These are phyloP conservation scores for Drosophila ironensis DNA, from an alignment of 1,140 invertebrate genomes.

Conservation along the genomic window DNA sequence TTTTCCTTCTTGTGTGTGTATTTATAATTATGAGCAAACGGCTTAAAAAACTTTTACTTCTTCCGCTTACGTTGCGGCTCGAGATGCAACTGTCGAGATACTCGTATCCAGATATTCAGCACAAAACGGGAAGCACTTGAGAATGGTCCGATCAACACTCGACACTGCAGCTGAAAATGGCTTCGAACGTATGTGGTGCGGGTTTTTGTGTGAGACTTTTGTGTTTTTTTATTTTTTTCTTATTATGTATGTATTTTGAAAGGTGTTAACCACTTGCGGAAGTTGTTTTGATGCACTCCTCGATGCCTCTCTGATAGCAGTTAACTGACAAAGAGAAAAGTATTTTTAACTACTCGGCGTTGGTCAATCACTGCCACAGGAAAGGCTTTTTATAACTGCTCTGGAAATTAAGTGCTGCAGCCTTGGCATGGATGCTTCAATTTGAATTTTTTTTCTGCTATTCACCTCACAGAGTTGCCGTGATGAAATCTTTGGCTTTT, in stretches of 20 bases:
- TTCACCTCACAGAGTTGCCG: conserved; percentile 3
- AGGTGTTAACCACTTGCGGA: conserved; percentile 61
- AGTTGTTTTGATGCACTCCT: conserved; percentile 51
- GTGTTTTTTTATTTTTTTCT: conserved; percentile 2
- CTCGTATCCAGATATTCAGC: conserved; percentile 20
- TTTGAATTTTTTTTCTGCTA: conserved; percentile 4
- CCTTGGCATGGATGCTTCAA: conserved; percentile 25
- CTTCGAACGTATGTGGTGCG: conserved; percentile 3
- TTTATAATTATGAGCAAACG: conserved; percentile 51
- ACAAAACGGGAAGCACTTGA: conserved; percentile 48
- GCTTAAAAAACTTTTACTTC: conserved; percentile 58
- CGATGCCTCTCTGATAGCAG: conserved; percentile 38
- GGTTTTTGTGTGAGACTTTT: neutral
- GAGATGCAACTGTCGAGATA: conserved; percentile 32
- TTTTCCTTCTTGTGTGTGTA: conserved; percentile 3
- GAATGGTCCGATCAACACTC: conserved; percentile 16
- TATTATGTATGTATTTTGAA: conserved; percentile 27
- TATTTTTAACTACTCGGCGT: conserved; percentile 25
- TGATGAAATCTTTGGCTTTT: conserved; percentile 12
- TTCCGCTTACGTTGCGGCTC: conserved; percentile 43
- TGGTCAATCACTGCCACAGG: conserved; percentile 18
- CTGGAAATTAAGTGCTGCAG: conserved; percentile 14
- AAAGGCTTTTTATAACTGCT: conserved; percentile 28
- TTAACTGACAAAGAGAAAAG: conserved; percentile 32
- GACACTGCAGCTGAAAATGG: conserved; percentile 30